These are phyloP conservation scores for Eilema caniola DNA, from an alignment of 2,888 invertebrate species.

Conservation along the genomic window DNA sequence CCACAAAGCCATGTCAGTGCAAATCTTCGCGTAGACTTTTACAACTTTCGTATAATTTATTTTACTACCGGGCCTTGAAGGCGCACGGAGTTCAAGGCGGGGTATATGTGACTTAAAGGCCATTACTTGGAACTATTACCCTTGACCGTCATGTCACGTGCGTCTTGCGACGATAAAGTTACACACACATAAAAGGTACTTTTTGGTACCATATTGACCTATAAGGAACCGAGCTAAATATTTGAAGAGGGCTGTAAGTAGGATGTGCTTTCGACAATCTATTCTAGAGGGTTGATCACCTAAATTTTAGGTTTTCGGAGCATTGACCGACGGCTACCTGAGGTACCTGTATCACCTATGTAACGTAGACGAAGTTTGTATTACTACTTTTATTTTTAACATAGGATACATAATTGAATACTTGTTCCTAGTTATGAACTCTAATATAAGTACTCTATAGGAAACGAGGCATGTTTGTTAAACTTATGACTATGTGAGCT, in stretches of 20 bases:
- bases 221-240: constrained; percentile 32
- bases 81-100: constrained; percentile 37
- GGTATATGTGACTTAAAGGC: constrained; percentile 24
- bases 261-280: neutral
- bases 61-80: constrained; percentile 12
- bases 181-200: constrained; percentile 41
- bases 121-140: constrained; percentile 29
- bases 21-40: constrained; percentile 26
- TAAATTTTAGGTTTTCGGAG: too few relatives aligned
- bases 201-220: constrained; percentile 30
- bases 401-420: too few relatives aligned
- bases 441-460: too few relatives aligned
- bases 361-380: neutral
- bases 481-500: too few relatives aligned
- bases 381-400: neutral
- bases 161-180: constrained; percentile 37
- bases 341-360: neutral
- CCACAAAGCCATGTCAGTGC: neutral
- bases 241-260: constrained; percentile 17
- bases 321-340: too few relatives aligned
- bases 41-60: constrained; percentile 32
- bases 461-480: too few relatives aligned
- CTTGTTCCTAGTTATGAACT: too few relatives aligned
- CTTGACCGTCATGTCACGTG: constrained; percentile 40
- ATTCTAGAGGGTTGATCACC: too few relatives aligned